These are phyloP conservation scores for Leucophenga montana DNA, from an alignment of 2,888 invertebrate genomes.

Conservation along the genomic window DNA sequence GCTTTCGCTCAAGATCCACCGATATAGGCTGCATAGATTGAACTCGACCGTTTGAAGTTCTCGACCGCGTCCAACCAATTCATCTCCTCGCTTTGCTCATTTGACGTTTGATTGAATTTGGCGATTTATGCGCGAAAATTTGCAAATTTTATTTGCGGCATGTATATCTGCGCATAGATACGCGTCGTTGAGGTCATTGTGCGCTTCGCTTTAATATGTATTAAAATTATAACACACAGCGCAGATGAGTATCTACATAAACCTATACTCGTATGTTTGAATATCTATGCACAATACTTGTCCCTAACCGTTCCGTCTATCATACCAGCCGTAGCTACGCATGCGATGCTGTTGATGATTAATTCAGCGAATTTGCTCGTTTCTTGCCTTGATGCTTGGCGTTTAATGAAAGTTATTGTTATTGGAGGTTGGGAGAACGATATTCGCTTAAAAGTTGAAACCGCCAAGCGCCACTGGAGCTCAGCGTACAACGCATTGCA, in stretches of 20 bases:
- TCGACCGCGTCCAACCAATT: too few relatives aligned
- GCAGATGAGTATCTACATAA: neutral
- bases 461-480: neutral
- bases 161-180: too few relatives aligned
- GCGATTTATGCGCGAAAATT: conserved; percentile 18
- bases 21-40: conserved; percentile 4
- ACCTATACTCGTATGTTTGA: neutral
- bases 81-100: too few relatives aligned
- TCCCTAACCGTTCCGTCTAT: neutral
- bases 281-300: neutral
- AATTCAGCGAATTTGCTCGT: conserved; percentile 2
- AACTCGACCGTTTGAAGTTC: neutral
- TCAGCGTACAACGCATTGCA: neutral
- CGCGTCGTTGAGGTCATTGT: conserved; percentile 3
- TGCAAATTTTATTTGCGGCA: conserved; percentile 8
- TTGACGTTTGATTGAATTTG: conserved; percentile 14
- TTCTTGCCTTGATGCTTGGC: neutral
- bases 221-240: conserved; percentile 3
- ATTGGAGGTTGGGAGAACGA: neutral
- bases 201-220: neutral
- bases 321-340: neutral
- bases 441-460: neutral
- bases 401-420: conserved; percentile 9
- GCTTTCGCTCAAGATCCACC: neutral
- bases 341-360: neutral